Evolutionary conservation across 2,797 vertebrate species (phyloP), one percentile per base, ranked within the genome.

Genomic region (Mionectes olivaceus): DNA sequence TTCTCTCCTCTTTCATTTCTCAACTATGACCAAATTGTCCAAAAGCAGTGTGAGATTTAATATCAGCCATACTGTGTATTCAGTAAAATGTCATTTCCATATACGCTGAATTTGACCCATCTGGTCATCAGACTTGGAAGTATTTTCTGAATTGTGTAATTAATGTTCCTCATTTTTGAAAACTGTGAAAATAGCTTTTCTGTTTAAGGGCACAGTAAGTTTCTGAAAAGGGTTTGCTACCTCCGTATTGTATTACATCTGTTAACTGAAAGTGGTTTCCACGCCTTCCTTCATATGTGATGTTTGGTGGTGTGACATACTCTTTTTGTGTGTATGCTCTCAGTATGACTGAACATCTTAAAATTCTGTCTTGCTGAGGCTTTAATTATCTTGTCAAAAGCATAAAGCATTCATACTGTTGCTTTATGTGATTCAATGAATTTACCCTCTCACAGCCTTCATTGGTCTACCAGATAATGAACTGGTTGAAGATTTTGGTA

Each of bases 101-200:
- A 8, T 25, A 27, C 19, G 14, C n/a, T 69, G 35, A 71, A 68
- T 79, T 87, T 50, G 23, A 64, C 25, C 69, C 27, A 28, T 75
- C 27, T 69, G 19, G 52, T 63, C 37, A 43, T 89, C 53, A 44
- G 41, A 76, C 75, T 35, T 88, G 69, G 77, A 95, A 92, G 61
- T 46, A 39, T 1, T 24, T 80, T 69, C 27, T 73, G 28, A 79
- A 32, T 61, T 86, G 33, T 61, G 43, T 53, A 49, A 50, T 12
- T 59, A 16, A 61, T 3, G 57, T 78, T 93, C 77, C 63, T 76
- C 15, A 32, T 81, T 90, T 86, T 68, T 87, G 19, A 88, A 64
- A 89, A 9, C 19, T 50, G 22, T 79, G 44, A 70, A 47, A 88
- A 13, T 5, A 87, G 16, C 35, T 70, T 86, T 85, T 67, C 41